Evolutionary conservation across 2,113 vertebrate genomes (phyloP).

Genomic region (Camelus dromedarius): DNA sequence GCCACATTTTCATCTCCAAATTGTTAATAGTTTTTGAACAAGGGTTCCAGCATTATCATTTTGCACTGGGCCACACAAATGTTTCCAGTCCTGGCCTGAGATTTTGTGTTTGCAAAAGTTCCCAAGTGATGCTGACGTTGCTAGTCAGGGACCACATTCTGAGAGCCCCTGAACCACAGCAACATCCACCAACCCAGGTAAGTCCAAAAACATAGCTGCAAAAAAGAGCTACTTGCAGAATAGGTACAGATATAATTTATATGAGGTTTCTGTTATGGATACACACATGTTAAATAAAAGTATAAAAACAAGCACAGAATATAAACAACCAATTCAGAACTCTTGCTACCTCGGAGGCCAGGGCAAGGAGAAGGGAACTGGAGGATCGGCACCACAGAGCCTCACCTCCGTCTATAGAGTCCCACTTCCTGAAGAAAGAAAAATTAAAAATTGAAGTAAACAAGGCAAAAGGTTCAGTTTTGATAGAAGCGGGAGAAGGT

Average conservation of each 20-base stretch:
- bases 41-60: background rate
- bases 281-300: background rate
- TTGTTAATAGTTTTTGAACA: background rate
- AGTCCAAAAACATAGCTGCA: background rate
- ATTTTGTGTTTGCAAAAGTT: background rate
- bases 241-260: background rate
- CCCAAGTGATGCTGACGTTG: background rate
- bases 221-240: background rate
- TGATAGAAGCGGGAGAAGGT: background rate
- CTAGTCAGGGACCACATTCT: background rate
- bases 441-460: background rate
- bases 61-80: background rate
- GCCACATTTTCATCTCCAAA: background rate
- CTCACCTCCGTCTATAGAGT: background rate
- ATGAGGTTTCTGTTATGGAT: background rate
- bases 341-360: background rate
- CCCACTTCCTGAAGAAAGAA: background rate
- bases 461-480: background rate
- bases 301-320: background rate
- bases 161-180: background rate
- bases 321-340: background rate
- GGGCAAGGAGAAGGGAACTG: background rate
- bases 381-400: background rate
- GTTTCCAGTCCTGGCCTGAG: background rate
- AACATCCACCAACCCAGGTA: background rate